These are phyloP conservation scores for Smittia sp. DNA, from an alignment of 2,888 invertebrate species.

Conservation along the genomic window DNA sequence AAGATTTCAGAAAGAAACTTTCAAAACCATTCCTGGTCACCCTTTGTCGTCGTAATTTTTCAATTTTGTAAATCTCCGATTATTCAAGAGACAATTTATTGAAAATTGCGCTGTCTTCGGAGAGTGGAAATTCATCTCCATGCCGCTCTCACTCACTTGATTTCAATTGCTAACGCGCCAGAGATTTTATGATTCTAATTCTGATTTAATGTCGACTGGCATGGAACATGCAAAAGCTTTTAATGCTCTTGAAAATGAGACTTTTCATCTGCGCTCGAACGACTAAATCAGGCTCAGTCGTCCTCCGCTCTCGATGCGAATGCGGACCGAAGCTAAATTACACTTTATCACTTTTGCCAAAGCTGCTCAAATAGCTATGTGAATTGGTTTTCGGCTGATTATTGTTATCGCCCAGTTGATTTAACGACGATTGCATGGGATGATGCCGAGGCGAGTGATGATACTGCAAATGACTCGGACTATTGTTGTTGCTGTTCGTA, in stretches of 20 bases:
- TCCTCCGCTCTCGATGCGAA: neutral
- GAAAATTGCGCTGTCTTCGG: neutral
- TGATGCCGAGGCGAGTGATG: slow-evolving; percentile 44
- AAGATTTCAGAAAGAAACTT: too few species aligned
- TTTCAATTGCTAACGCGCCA: neutral
- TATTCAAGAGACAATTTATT: slow-evolving; percentile 2
- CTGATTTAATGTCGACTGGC: slow-evolving; percentile 33
- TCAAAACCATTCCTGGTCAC: neutral
- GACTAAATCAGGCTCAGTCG: slow-evolving; percentile 2
- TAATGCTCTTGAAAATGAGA: slow-evolving; percentile 16
- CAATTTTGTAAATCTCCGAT: neutral
- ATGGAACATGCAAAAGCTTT: slow-evolving; percentile 24
- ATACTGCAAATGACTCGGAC: slow-evolving; percentile 44
- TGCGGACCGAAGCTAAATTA: slow-evolving; percentile 44
- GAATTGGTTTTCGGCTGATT: slow-evolving; percentile 43
- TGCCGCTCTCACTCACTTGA: neutral
- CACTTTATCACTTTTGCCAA: slow-evolving; percentile 53
- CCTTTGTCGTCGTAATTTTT: neutral
- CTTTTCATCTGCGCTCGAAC: neutral
- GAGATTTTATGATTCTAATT: slow-evolving; percentile 26
- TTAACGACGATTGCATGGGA: slow-evolving; percentile 29
- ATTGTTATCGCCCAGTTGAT: slow-evolving; percentile 43
- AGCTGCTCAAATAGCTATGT: slow-evolving; percentile 54
- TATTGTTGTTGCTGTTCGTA: slow-evolving; percentile 42
- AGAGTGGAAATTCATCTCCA: neutral